Evolutionary conservation across 2,888 invertebrate species (phyloP), one percentile per base, ranked within the genome.

Genomic region (Fabriciana adippe): DNA sequence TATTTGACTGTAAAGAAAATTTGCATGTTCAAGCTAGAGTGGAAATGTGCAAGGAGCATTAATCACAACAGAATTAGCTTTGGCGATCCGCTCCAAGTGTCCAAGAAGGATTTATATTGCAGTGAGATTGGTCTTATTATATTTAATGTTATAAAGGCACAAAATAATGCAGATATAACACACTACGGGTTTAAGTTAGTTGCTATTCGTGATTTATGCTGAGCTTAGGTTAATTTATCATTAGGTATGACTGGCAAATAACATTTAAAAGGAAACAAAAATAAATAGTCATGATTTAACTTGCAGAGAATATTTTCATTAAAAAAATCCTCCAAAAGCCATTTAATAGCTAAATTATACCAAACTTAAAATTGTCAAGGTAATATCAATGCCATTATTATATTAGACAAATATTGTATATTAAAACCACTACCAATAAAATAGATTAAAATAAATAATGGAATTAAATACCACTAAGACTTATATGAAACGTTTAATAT

Each of bases 41-140:
- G 86, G 87, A 86, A 90, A 88, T 88, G 86, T 87, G 88, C 88
- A 88, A 85, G 85, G 79, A 85, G 87, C 92, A 92, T 92, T 92
- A 91, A 92, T 92, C 92, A 92, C 82, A 90, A 87, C 90, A 89
- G 89, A 90, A 92, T 92, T 92, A 91, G 91, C 91, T 91, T 89
- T 88, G 89, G 90, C 89, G 90, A 92, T 91, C 87, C 89, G 89
- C 90, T 91, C 85, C 83, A 82, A 88, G 86, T 90, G 92, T 90
- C 90, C 84, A 80, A 77, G 74, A 79, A 81, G 82, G 87, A 92
- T 92, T 92, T 90, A 92, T 92, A 82, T 84, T 80, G 79, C 72
- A 73, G 70, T 72, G 73, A 75, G 73, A 74, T 75, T 71, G 71
- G 74, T 71, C 69, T 73, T 73, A 73, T 72, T 69, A 70, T 66